These are phyloP conservation scores for Noctua janthe DNA, from an alignment of 2,888 invertebrate species.

Conservation along the genomic window DNA sequence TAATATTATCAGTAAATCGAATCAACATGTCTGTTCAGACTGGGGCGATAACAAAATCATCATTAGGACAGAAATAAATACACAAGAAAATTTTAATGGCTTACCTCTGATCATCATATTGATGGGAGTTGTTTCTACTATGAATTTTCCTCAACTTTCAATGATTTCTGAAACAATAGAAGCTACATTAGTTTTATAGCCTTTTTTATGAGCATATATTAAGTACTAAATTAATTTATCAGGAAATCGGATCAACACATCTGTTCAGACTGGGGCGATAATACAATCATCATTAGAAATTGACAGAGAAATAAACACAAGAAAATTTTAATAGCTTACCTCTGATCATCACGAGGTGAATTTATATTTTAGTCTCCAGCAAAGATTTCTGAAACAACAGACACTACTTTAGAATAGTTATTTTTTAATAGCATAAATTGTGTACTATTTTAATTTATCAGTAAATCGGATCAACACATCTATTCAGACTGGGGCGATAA, in stretches of 20 bases:
- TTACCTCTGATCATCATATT: constrained; percentile 4
- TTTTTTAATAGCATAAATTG: neutral
- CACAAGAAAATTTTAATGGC: neutral
- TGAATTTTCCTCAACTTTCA: neutral
- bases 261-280: constrained; percentile 72
- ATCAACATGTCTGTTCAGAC: constrained; percentile 72
- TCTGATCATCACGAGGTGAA: neutral
- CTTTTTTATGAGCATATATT: neutral
- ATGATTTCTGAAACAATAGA: constrained; percentile 26
- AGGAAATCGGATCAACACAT: constrained; percentile 47
- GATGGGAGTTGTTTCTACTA: neutral
- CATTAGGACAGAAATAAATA: constrained; percentile 54
- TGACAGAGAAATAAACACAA: neutral
- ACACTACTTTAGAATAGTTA: neutral
- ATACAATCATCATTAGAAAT: constrained; percentile 39
- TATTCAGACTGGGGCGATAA: constrained; percentile 72
- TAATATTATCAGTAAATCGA: constrained; percentile 29
- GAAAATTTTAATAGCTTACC: neutral
- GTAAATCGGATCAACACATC: constrained; percentile 44
- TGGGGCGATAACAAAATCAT: constrained; percentile 82
- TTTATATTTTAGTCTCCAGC: neutral
- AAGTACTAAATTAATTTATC: constrained; percentile 2
- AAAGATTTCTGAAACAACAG: constrained; percentile 28
- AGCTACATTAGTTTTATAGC: constrained; percentile 3
- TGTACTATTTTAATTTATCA: constrained; percentile 13